A percentile compares a stretch with the other conserved stretches of the same genome.
Evolutionary conservation across 1,140 invertebrate genomes (phyloP).

Genomic region (Megalonaias nervosa): DNA sequence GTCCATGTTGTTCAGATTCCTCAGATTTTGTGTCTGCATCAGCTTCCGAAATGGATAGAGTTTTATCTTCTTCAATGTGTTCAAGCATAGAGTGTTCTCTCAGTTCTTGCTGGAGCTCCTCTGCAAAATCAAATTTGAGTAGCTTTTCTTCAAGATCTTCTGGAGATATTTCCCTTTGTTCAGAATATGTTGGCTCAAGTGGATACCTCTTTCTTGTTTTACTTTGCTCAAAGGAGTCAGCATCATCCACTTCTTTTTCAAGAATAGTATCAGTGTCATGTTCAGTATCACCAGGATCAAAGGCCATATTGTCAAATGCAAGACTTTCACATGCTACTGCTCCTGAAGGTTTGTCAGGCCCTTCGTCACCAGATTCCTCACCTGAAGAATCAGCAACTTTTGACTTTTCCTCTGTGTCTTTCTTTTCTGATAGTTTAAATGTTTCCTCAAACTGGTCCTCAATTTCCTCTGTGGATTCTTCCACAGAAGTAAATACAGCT

Average conservation of each 20-base stretch:
- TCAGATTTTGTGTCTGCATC: slow-evolving; percentile 19
- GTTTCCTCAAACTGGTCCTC: slow-evolving; percentile 4
- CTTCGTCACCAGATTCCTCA: slow-evolving; percentile 28
- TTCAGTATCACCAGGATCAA: slow-evolving; percentile 72
- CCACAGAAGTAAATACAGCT: slow-evolving; percentile 18
- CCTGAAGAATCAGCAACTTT: slow-evolving; percentile 8
- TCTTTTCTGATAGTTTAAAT: slow-evolving; percentile 6
- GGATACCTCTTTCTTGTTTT: too few relatives aligned
- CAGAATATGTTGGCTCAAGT: slow-evolving; percentile 20
- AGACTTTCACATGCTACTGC: slow-evolving; percentile 48
- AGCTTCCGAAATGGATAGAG: slow-evolving; percentile 20
- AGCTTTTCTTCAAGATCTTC: slow-evolving; percentile 63
- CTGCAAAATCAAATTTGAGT: slow-evolving; percentile 51
- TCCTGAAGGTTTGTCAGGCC: not conserved
- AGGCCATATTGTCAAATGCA: slow-evolving; percentile 74
- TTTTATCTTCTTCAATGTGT: slow-evolving; percentile 24
- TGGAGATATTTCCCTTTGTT: slow-evolving; percentile 59
- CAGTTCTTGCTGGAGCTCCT: slow-evolving; percentile 42
- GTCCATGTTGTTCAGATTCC: too few relatives aligned
- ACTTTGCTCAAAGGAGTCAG: not conserved
- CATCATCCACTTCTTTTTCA: not conserved
- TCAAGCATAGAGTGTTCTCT: slow-evolving; percentile 3
- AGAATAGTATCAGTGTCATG: slow-evolving; percentile 5
- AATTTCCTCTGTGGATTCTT: slow-evolving; percentile 2
- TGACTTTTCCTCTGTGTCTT: slow-evolving; percentile 33